Conservation (phyloP, 1,140 invertebrate genomes). For the Anastatus disparis region DNA sequence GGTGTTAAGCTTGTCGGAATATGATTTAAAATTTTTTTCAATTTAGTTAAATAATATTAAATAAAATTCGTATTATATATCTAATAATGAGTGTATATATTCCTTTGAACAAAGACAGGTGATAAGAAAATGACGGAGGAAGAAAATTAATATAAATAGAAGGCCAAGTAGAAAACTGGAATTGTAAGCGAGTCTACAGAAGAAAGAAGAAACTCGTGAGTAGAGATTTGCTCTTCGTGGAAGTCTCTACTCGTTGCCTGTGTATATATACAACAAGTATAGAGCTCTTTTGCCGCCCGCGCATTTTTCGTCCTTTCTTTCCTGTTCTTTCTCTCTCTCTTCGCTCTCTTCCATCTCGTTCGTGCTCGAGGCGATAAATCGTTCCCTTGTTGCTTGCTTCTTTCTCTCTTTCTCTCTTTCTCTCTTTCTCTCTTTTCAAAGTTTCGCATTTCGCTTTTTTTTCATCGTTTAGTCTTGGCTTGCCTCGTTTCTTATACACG, state of each 20-base stretch:
- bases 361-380: conserved; percentile 15
- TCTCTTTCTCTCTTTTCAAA: not conserved
- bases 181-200: too few relatives aligned
- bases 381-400: not conserved
- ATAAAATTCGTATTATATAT: too few relatives aligned
- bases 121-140: too few relatives aligned
- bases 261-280: too few relatives aligned
- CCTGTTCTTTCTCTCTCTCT: not conserved
- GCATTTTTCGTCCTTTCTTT: not conserved
- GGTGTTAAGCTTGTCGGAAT: too few relatives aligned
- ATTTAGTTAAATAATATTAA: too few relatives aligned
- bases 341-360: not conserved
- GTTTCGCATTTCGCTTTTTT: not conserved
- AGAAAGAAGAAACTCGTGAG: too few relatives aligned
- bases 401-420: not conserved
- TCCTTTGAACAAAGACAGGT: too few relatives aligned
- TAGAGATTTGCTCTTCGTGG: not conserved
- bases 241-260: not conserved
- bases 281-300: not conserved
- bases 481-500: not conserved
- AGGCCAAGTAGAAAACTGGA: too few relatives aligned
- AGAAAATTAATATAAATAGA: too few relatives aligned
- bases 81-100: too few relatives aligned
- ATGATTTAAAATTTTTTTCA: too few relatives aligned
- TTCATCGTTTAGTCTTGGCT: conserved; percentile 6